phyloP scores from a whole-genome alignment of 2,888 invertebrate genomes.

The Amblyjoppa fuscipennis region DNA sequence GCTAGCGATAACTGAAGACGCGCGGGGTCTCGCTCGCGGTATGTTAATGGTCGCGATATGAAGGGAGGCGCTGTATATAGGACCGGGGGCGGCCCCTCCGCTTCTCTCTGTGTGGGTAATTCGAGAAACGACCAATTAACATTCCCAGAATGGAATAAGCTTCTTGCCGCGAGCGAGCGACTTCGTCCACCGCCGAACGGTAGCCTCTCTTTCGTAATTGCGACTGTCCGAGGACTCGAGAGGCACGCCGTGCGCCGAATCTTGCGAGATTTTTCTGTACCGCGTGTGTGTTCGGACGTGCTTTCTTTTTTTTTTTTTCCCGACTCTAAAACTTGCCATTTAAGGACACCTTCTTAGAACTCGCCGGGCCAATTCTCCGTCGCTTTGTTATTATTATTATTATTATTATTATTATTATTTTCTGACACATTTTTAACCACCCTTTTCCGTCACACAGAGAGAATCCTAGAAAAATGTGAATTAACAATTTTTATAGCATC shows the following conservation, averaged over 20 bases:
- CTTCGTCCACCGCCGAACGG: slow-evolving; percentile 21
- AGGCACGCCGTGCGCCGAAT: slow-evolving; percentile 1
- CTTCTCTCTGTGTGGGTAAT: slow-evolving; percentile 74
- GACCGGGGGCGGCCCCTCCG: slow-evolving; percentile 46
- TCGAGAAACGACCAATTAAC: slow-evolving; percentile 82
- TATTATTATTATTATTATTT: too few species aligned
- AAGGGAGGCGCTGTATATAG: slow-evolving; percentile 54
- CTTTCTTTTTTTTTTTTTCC: not conserved
- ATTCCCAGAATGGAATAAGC: slow-evolving; percentile 78
- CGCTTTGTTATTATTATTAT: too few species aligned
- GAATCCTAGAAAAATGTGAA: too few species aligned
- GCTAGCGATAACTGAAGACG: slow-evolving; percentile 67
- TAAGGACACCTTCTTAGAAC: not conserved
- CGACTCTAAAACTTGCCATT: not conserved
- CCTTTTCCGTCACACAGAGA: too few species aligned
- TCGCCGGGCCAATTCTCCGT: too few species aligned
- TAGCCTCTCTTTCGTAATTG: slow-evolving; percentile 36
- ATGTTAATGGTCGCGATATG: slow-evolving; percentile 81
- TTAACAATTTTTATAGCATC: too few species aligned
- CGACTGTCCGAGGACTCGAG: not conserved
- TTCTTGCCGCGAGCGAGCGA: slow-evolving; percentile 67
- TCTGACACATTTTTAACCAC: too few species aligned
- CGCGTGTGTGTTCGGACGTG: not conserved
- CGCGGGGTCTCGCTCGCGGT: slow-evolving; percentile 69
- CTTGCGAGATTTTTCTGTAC: slow-evolving; percentile 1